Evolutionary conservation across 2,888 invertebrate species (phyloP).

Genomic region (Lasioglossum morio): DNA sequence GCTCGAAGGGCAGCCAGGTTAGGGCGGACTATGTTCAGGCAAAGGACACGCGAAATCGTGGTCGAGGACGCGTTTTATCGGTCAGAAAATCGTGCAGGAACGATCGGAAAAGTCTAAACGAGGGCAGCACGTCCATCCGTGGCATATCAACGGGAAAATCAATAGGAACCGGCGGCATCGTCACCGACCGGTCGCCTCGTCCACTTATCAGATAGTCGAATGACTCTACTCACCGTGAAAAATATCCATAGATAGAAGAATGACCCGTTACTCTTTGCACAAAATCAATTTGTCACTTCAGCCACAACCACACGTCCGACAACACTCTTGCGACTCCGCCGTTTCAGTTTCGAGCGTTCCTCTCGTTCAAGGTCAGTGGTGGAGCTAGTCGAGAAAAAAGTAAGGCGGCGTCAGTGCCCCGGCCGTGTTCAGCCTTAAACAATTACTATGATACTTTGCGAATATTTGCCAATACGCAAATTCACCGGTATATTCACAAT

Average conservation of each 20-base stretch:
- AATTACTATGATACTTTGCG: neutral
- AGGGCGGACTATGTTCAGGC: no score
- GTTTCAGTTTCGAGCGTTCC: constrained; percentile 76
- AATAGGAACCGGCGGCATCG: constrained; percentile 71
- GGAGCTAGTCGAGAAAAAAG: constrained; percentile 45
- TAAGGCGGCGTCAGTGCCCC: constrained; percentile 43
- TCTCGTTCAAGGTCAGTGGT: constrained; percentile 65
- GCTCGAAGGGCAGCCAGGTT: neutral
- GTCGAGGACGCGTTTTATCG: constrained; percentile 13
- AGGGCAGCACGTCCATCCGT: constrained; percentile 79
- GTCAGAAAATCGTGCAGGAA: constrained; percentile 44
- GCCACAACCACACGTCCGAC: constrained; percentile 78
- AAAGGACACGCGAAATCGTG: neutral
- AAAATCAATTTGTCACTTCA: constrained; percentile 80
- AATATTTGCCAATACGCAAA: neutral
- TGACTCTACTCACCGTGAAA: constrained; percentile 73
- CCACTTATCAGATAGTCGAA: neutral
- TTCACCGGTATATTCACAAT: neutral
- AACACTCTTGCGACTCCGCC: constrained; percentile 79
- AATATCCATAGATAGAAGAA: constrained; percentile 75
- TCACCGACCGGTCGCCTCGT: constrained; percentile 26
- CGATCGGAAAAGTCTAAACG: constrained; percentile 57
- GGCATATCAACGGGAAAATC: constrained; percentile 74
- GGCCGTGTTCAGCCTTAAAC: neutral
- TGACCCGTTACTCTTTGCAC: constrained; percentile 57